Evolutionary conservation across 2,797 vertebrate genomes (phyloP).

Genomic region (Emys orbicularis): DNA sequence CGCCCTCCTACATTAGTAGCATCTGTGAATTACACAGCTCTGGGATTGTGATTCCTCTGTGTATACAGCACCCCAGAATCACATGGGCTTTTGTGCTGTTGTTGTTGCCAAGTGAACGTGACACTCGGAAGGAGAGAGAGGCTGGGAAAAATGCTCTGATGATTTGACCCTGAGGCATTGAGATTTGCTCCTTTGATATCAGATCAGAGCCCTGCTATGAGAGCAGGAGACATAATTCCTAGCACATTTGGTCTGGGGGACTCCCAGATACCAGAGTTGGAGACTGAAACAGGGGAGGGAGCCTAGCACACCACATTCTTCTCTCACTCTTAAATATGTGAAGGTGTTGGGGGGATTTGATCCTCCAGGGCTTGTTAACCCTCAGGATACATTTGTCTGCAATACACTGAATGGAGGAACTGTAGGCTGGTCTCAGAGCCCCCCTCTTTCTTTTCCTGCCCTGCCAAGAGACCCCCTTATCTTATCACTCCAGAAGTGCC

Average conservation of each 20-base stretch:
- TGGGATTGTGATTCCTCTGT: conserved; percentile 56
- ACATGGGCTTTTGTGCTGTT: conserved; percentile 57
- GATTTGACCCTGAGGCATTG: conserved; percentile 69
- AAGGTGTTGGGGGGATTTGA: neutral
- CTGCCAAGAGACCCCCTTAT: neutral
- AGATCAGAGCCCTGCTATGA: conserved; percentile 70
- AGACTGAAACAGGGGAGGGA: conserved; percentile 42
- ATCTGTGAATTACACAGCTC: conserved; percentile 76
- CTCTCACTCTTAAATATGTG: conserved; percentile 13
- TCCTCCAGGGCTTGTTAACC: neutral
- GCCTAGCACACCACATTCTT: conserved; percentile 50
- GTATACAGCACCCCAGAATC: conserved; percentile 62
- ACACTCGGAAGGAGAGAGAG: conserved; percentile 69
- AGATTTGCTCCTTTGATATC: conserved; percentile 71
- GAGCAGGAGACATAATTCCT: conserved; percentile 75
- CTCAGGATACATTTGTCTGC: neutral
- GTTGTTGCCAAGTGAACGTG: conserved; percentile 66
- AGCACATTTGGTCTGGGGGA: conserved; percentile 64
- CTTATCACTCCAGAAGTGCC: neutral
- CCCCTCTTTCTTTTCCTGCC: neutral
- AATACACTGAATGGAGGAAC: neutral
- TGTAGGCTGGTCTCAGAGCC: neutral
- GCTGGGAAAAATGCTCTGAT: conserved; percentile 61
- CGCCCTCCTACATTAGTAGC: conserved; percentile 62
- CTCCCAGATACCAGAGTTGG: conserved; percentile 47